Evolutionary conservation across 2,113 vertebrate species (phyloP).

Genomic region (Apeltes quadracus): DNA sequence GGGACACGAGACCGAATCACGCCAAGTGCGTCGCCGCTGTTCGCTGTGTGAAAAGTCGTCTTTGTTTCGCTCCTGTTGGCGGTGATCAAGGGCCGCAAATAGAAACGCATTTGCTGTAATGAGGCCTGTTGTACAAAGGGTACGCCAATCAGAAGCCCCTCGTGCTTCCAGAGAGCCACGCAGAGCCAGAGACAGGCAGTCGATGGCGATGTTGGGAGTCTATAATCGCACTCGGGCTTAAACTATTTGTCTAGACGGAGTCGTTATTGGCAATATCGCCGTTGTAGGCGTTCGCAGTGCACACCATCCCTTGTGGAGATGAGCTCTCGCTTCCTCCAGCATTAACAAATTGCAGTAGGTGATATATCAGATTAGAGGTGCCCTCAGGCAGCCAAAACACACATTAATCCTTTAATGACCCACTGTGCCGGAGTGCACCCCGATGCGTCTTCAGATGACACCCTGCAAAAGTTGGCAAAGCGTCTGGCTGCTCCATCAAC

Average conservation of each 20-base stretch:
- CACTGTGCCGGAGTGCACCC: slow-evolving; percentile 34
- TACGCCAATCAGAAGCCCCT: neutral
- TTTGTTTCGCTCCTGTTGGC: neutral
- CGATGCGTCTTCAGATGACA: slow-evolving; percentile 51
- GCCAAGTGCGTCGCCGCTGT: neutral
- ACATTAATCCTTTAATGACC: slow-evolving; percentile 61
- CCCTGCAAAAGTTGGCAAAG: slow-evolving; percentile 37
- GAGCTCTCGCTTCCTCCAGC: slow-evolving; percentile 43
- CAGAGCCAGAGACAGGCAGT: slow-evolving; percentile 23
- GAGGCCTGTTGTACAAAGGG: slow-evolving; percentile 12
- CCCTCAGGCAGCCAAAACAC: slow-evolving; percentile 53
- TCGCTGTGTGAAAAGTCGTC: neutral
- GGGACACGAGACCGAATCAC: neutral
- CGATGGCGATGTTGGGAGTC: slow-evolving; percentile 27
- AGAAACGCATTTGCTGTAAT: slow-evolving; percentile 15
- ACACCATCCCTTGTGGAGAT: slow-evolving; percentile 29
- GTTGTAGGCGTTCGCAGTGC: slow-evolving; percentile 39
- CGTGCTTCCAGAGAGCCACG: slow-evolving; percentile 8
- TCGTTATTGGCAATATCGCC: slow-evolving; percentile 43
- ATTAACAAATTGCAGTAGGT: slow-evolving; percentile 57
- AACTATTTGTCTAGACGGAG: slow-evolving; percentile 28
- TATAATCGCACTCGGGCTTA: slow-evolving; percentile 35
- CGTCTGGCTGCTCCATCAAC: slow-evolving; percentile 26
- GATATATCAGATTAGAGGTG: slow-evolving; percentile 59
- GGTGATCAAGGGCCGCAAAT: slow-evolving; percentile 15